phyloP scores from a whole-genome alignment of 2,113 vertebrate species.

The Cyanoderma ruficeps region DNA sequence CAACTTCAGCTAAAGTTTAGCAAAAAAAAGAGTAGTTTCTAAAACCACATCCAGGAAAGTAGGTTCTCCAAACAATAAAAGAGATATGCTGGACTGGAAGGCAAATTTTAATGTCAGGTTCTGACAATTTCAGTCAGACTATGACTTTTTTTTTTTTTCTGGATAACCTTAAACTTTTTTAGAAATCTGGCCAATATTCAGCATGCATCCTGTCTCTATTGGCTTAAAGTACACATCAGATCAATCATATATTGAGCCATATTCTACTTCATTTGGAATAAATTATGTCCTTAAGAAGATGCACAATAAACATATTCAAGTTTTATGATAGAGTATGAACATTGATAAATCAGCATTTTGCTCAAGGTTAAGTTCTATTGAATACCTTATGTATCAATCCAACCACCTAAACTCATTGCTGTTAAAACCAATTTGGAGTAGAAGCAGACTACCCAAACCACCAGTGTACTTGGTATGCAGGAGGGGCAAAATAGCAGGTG shows the following conservation, averaged over 20 bases:
- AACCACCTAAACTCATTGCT: not conserved
- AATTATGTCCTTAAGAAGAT: not conserved
- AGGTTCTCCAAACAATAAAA: not conserved
- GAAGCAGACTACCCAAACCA: not conserved
- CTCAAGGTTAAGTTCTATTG: not conserved
- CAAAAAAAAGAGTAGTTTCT: not conserved
- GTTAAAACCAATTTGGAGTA: not conserved
- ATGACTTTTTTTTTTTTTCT: not conserved
- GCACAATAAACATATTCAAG: not conserved
- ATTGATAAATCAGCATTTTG: not conserved
- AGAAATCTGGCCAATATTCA: not conserved
- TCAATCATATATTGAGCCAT: not conserved
- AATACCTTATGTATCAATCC: not conserved
- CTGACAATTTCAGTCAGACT: not conserved
- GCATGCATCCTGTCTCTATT: not conserved
- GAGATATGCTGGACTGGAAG: not conserved
- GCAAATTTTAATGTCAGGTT: not conserved
- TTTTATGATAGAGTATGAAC: not conserved
- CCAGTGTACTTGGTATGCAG: not conserved
- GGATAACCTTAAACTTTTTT: not conserved
- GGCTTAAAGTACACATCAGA: not conserved
- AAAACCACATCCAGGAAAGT: not conserved
- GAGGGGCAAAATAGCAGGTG: not conserved
- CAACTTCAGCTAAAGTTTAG: not conserved
- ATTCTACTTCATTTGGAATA: not conserved